These are phyloP conservation scores for Tokudaia muenninki DNA, from an alignment of 2,797 vertebrate species.

Conservation along the genomic window DNA sequence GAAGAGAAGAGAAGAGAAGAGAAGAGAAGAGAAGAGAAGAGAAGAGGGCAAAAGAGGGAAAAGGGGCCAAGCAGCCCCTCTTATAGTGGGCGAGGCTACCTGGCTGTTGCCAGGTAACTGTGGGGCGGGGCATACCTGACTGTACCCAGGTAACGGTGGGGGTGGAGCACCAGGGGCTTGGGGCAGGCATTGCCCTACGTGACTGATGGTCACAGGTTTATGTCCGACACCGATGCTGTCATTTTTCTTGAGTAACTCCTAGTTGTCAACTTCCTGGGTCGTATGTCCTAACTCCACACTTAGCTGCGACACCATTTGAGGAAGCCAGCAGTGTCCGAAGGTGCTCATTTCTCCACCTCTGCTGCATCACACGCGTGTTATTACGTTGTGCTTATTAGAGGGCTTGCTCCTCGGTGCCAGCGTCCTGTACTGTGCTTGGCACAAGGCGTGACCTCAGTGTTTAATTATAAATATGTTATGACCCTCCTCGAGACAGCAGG, in stretches of 20 bases:
- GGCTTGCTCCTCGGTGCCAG: neutral
- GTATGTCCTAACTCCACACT: neutral
- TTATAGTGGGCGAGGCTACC: too few species aligned
- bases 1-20: too few species aligned
- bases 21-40: too few species aligned
- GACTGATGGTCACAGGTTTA: too few species aligned
- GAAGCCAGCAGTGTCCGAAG: neutral
- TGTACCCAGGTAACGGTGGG: too few species aligned
- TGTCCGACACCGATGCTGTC: neutral
- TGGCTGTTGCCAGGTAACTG: too few species aligned
- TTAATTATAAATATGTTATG: slow-evolving; percentile 26
- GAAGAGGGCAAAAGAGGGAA: too few species aligned
- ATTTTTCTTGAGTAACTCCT: neutral
- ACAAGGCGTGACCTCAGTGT: neutral
- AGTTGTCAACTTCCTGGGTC: neutral
- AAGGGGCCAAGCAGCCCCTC: too few species aligned
- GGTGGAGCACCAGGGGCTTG: too few species aligned
- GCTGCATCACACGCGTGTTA: rapidly evolving
- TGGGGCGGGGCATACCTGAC: too few species aligned
- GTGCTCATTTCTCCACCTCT: neutral
- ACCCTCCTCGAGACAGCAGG: neutral
- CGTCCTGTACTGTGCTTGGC: neutral
- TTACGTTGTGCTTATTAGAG: neutral
- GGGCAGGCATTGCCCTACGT: too few species aligned
- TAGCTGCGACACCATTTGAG: neutral